Conservation (phyloP, 2,888 invertebrate genomes). For the Psylliodes chrysocephalus region DNA sequence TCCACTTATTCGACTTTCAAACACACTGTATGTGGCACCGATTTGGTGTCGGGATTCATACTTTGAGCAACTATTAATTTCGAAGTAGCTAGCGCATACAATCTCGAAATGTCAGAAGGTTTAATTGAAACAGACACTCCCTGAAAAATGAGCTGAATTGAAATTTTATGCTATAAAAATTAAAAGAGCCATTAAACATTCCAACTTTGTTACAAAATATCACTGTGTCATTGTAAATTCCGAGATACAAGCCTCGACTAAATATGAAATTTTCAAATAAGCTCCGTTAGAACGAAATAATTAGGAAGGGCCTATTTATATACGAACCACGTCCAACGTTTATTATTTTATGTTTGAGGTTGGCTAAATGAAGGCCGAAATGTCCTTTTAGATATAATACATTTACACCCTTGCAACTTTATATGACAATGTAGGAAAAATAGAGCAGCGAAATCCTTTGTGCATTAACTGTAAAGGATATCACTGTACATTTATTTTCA, state of each 20-base stretch:
- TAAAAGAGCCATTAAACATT: slow-evolving; percentile 10
- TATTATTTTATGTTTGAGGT: slow-evolving; percentile 34
- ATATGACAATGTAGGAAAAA: slow-evolving; percentile 22
- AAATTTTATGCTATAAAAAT: slow-evolving; percentile 4
- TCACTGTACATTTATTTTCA: too few relatives aligned
- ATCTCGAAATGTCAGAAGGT: too few relatives aligned
- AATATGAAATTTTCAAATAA: slow-evolving; percentile 29
- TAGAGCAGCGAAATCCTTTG: neutral
- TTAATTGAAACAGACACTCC: neutral
- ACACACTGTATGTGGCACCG: too few relatives aligned
- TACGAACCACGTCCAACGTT: slow-evolving; percentile 34
- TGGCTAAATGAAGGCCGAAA: slow-evolving; percentile 34
- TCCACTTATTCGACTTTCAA: too few relatives aligned
- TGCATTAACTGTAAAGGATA: slow-evolving; percentile 16
- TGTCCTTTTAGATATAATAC: slow-evolving; percentile 24
- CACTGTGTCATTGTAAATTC: slow-evolving; percentile 2
- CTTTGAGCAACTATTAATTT: too few relatives aligned
- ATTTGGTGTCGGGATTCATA: too few relatives aligned
- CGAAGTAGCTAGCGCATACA: too few relatives aligned
- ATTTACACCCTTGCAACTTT: neutral
- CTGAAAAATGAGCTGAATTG: neutral
- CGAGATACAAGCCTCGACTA: slow-evolving; percentile 4
- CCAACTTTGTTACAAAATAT: slow-evolving; percentile 9
- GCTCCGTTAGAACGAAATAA: slow-evolving; percentile 32
- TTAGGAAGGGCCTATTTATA: slow-evolving; percentile 33